These are phyloP conservation scores for Zygaena filipendulae DNA, from an alignment of 2,888 invertebrate genomes.

Conservation along the genomic window DNA sequence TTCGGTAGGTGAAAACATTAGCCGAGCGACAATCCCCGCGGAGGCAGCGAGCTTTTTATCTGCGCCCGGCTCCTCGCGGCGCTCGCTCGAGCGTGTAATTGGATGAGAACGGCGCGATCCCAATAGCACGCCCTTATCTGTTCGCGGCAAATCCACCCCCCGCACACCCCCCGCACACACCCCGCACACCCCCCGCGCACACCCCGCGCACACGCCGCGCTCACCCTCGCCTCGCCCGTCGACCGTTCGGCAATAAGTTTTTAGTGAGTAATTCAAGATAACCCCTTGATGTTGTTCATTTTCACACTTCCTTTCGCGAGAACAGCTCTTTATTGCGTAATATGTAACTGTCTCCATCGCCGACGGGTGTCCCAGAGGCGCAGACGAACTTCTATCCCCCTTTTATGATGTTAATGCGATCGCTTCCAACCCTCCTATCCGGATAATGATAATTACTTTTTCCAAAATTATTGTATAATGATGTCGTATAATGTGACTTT, in stretches of 20 bases:
- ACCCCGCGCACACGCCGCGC: conserved; percentile 25
- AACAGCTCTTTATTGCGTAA: conserved; percentile 69
- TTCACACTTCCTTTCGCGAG: conserved; percentile 70
- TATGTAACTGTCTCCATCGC: conserved; percentile 64
- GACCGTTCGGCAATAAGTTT: conserved; percentile 58
- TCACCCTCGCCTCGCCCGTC: conserved; percentile 26
- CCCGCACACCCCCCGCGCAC: conserved; percentile 28
- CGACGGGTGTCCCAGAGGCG: conserved; percentile 58
- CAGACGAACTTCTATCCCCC: conserved; percentile 56
- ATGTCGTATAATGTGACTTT: conserved; percentile 53
- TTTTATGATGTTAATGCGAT: conserved; percentile 66
- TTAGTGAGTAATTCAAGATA: conserved; percentile 70
- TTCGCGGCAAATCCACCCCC: conserved; percentile 61
- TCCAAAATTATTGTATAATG: conserved; percentile 67
- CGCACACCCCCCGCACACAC: conserved; percentile 23
- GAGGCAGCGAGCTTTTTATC: conserved; percentile 63
- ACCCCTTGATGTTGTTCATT: conserved; percentile 69
- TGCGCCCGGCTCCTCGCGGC: conserved; percentile 55
- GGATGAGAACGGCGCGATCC: conserved; percentile 68
- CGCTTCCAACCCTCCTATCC: conserved; percentile 59
- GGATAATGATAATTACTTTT: conserved; percentile 67
- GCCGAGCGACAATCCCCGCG: conserved; percentile 61
- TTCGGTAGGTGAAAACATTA: conserved; percentile 24
- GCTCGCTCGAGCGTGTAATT: conserved; percentile 68
- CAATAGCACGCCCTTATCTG: conserved; percentile 68